Base-by-base conservation (phyloP, 2,797 vertebrate species). In the Oryzias sinensis region DNA sequence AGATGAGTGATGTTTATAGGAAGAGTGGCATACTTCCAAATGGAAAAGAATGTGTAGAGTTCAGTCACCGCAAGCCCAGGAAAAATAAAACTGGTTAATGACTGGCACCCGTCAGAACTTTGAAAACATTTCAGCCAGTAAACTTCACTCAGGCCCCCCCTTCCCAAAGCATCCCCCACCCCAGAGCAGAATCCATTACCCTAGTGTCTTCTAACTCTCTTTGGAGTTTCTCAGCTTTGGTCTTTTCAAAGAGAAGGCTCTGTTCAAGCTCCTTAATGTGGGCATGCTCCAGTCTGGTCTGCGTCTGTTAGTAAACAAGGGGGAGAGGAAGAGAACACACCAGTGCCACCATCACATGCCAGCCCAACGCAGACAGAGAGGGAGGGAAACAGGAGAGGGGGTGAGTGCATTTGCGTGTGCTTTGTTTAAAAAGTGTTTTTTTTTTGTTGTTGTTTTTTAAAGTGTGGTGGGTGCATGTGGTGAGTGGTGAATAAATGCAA, bases 201-300 rank as follows among this genome's bases (percentile, higher is more conserved):
- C 96, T 97, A 97, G 94, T 96, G 94, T 98, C 96, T 95, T 98
- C 96, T 97, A 98, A 97, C 93, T 98, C 95, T 84, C 96, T 97
- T 95, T 98, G 96, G 89, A 98, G 97, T 95, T 98, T 99, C 91
- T 98, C 97, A 96, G 97, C 96, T 97, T 97, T 98, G 96, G 95
- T 97, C 94, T 97, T 98, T 97, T 97, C 96, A 97, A 97, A 97
- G 93, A 97, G 95, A 88, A 98, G 96, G 94, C 93, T 96, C 93
- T 98, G 96, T 93, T 98, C 96, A 93, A 98, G 96, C 92, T 98
- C 96, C 96, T 96, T 96, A 94, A 96, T 96, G 93, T 95, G 96
- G 94, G 90, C 96, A 96, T 98, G 97, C 94, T 99, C 96, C 97
- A 99, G 95, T 93, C 96, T 97, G 94, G 95, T 97, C 96, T 98